phyloP scores from a whole-genome alignment of 2,888 invertebrate genomes.

The Lasioglossum villosulum region DNA sequence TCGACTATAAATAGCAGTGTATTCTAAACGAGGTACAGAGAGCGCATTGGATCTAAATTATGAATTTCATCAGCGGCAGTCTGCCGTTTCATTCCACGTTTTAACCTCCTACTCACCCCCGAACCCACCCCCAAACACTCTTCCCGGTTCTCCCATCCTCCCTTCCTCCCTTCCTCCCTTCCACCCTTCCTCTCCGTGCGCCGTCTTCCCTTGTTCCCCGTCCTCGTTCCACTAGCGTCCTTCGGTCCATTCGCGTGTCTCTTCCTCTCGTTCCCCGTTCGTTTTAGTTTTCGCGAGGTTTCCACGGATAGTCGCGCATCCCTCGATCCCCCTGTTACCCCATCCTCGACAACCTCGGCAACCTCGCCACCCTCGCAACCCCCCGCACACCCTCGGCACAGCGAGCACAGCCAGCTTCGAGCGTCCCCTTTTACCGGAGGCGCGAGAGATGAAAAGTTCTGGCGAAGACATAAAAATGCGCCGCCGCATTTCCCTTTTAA shows the following conservation, averaged over 20 bases:
- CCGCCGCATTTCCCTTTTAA: slow-evolving; percentile 84
- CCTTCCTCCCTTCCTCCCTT: background rate
- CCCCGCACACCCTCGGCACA: background rate
- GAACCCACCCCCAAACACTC: slow-evolving; percentile 48
- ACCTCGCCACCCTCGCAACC: background rate
- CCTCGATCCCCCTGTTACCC: slow-evolving; percentile 30
- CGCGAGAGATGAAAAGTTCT: slow-evolving; percentile 80
- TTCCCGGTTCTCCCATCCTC: slow-evolving; percentile 13
- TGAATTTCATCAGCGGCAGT: slow-evolving; percentile 85
- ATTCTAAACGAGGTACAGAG: slow-evolving; percentile 84
- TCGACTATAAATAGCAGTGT: slow-evolving; percentile 85
- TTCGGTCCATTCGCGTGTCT: slow-evolving; percentile 54
- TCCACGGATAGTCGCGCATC: slow-evolving; percentile 59
- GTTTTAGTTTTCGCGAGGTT: slow-evolving; percentile 59
- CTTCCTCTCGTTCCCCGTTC: slow-evolving; percentile 56
- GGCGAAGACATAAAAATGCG: slow-evolving; percentile 85
- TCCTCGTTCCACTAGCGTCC: slow-evolving; percentile 47
- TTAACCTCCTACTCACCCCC: slow-evolving; percentile 71
- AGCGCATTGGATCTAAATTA: slow-evolving; percentile 85
- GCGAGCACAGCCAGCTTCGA: slow-evolving; percentile 34
- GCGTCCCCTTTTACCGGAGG: slow-evolving; percentile 68
- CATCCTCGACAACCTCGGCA: slow-evolving; percentile 2
- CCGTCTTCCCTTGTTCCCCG: slow-evolving; percentile 45
- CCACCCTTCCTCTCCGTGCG: slow-evolving; percentile 25
- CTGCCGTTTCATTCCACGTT: slow-evolving; percentile 84